Evolutionary conservation across 2,797 vertebrate genomes (phyloP).

Genomic region (Sebastes iracundus): DNA sequence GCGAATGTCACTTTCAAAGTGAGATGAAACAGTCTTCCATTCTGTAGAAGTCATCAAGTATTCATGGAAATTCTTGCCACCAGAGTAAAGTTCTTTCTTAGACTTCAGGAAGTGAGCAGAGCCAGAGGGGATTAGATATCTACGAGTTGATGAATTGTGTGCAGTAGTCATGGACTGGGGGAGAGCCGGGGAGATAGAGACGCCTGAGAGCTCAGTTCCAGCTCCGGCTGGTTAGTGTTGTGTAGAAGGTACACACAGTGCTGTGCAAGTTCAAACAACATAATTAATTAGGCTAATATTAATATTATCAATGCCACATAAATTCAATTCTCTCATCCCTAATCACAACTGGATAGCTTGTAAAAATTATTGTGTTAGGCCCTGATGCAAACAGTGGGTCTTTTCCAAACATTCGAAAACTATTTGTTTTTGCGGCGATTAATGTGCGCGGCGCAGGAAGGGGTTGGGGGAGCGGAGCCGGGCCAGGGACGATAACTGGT

Average conservation of each 20-base stretch:
- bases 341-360: slow-evolving; percentile 90
- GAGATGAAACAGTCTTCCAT: slow-evolving; percentile 69
- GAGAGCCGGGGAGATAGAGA: slow-evolving; percentile 78
- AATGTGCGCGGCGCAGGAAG: slow-evolving; percentile 73
- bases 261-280: slow-evolving; percentile 87
- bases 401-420: slow-evolving; percentile 89
- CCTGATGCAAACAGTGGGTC: slow-evolving; percentile 85
- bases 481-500: slow-evolving; percentile 81
- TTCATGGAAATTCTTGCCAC: slow-evolving; percentile 83
- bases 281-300: slow-evolving; percentile 91
- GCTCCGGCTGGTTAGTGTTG: slow-evolving; percentile 83
- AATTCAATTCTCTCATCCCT: slow-evolving; percentile 88
- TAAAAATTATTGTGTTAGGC: slow-evolving; percentile 91
- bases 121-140: slow-evolving; percentile 81
- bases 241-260: slow-evolving; percentile 84
- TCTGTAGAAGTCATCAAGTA: slow-evolving; percentile 79
- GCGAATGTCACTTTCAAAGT: slow-evolving; percentile 77
- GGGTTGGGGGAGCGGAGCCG: slow-evolving; percentile 71
- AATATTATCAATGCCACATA: slow-evolving; percentile 89
- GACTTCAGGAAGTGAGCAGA: slow-evolving; percentile 81
- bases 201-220: slow-evolving; percentile 80
- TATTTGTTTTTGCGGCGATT: slow-evolving; percentile 88
- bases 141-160: slow-evolving; percentile 82
- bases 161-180: slow-evolving; percentile 81
- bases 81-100: slow-evolving; percentile 82